Percentiles rank a stretch among this genome's conserved stretches.
Evolutionary conservation across 2,888 invertebrate species (phyloP).

Genomic region (Diarsia dahlii): DNA sequence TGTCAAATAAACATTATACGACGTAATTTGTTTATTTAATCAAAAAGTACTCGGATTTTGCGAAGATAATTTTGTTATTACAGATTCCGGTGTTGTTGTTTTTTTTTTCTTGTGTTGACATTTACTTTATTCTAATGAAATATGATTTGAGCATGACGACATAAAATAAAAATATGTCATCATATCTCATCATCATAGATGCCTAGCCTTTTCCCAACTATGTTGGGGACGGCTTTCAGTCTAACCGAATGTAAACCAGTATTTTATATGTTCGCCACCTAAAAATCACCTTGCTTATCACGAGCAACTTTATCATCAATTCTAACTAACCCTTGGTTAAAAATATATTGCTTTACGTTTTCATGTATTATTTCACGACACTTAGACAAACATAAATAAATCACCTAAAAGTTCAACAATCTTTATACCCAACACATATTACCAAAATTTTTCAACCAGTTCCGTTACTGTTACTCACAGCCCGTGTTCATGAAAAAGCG

Average conservation of each 20-base stretch:
- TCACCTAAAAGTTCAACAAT: constrained; percentile 5
- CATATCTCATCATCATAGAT: not conserved
- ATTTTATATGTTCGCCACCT: not conserved
- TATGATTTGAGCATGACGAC: not conserved
- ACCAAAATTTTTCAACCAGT: constrained; percentile 43
- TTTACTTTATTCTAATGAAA: not conserved
- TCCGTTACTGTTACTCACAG: constrained; percentile 41
- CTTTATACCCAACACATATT: not conserved
- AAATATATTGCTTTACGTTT: not conserved
- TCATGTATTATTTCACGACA: not conserved
- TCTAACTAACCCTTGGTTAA: too few species aligned
- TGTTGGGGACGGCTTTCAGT: too few species aligned
- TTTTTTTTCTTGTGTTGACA: not conserved
- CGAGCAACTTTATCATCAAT: not conserved
- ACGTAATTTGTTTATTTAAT: constrained; percentile 41
- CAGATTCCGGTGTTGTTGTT: constrained; percentile 16
- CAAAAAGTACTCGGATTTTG: constrained; percentile 36
- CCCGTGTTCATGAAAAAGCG: constrained; percentile 54
- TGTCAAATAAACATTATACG: constrained; percentile 51
- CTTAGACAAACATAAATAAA: not conserved
- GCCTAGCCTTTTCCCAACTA: too few species aligned
- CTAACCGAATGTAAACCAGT: too few species aligned
- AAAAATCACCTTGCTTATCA: too few species aligned
- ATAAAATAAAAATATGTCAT: too few species aligned
- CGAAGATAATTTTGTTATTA: constrained; percentile 26